These are phyloP conservation scores for Drosophila subquinaria DNA, from an alignment of 2,888 invertebrate species.

Conservation along the genomic window DNA sequence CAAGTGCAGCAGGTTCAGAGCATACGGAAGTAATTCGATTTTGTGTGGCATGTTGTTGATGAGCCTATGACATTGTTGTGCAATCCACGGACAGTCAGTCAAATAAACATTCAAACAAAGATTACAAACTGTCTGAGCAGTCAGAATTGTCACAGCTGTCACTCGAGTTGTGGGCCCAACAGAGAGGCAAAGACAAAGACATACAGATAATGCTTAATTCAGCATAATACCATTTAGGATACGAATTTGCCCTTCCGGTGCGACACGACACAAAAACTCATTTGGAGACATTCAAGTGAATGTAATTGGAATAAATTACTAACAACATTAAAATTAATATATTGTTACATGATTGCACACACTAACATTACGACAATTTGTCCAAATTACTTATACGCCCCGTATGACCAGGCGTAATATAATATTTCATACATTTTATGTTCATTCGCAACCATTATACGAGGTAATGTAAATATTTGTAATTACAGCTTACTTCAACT, in stretches of 20 bases:
- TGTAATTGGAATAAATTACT: conserved; percentile 63
- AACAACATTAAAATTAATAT: conserved; percentile 60
- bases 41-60: conserved; percentile 64
- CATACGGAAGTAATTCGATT: conserved; percentile 79
- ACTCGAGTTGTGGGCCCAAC: neutral
- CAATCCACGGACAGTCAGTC: conserved; percentile 41
- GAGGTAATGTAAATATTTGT: conserved; percentile 14
- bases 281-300: conserved; percentile 31
- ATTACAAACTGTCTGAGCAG: conserved; percentile 38
- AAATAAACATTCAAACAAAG: conserved; percentile 48
- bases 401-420: neutral
- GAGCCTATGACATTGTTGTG: conserved; percentile 65
- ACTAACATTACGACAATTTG: conserved; percentile 43
- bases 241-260: conserved; percentile 54
- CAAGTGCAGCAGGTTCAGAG: conserved; percentile 34
- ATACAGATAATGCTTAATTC: conserved; percentile 41
- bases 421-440: conserved; percentile 30
- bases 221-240: conserved; percentile 55
- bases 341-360: conserved; percentile 23
- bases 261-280: conserved; percentile 20
- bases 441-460: conserved; percentile 40
- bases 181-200: conserved; percentile 13
- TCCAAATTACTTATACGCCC: conserved; percentile 20
- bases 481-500: conserved; percentile 1
- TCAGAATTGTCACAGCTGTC: conserved; percentile 56